Evolutionary conservation across 2,888 invertebrate species (phyloP).

Genomic region (Athalia circularis): DNA sequence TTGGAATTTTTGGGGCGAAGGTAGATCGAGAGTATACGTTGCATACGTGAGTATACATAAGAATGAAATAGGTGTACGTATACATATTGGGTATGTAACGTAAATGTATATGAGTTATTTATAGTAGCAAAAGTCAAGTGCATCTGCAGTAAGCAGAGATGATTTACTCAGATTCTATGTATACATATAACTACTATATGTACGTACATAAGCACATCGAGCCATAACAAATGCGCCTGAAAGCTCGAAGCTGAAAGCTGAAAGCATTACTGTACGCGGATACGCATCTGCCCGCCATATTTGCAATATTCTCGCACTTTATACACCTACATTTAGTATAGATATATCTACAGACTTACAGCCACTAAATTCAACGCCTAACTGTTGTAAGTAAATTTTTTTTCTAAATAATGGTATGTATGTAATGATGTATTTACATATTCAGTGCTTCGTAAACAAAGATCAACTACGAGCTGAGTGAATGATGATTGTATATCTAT

Average conservation of each 20-base stretch:
- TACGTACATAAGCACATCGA: conserved; percentile 3
- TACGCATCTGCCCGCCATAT: conserved; percentile 40
- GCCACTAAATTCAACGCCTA: conserved; percentile 31
- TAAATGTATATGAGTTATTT: conserved; percentile 17
- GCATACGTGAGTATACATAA: not conserved
- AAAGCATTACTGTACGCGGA: not conserved
- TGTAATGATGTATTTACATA: not conserved
- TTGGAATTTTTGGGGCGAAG: conserved; percentile 5
- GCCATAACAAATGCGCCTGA: conserved; percentile 31
- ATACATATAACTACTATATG: not conserved
- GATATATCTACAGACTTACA: not conserved
- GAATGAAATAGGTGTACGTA: not conserved
- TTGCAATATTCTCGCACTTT: conserved; percentile 36
- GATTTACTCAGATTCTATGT: conserved; percentile 34
- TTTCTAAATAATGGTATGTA: not conserved
- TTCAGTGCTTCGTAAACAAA: not conserved
- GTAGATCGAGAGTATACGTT: no score
- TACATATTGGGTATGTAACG: not conserved
- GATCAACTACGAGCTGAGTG: no score
- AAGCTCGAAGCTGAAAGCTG: no score
- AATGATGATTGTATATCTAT: no score
- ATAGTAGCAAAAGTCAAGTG: conserved; percentile 43
- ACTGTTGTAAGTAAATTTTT: conserved; percentile 22
- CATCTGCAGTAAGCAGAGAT: conserved; percentile 38
- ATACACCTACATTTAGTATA: not conserved